Base-by-base conservation (phyloP, 2,113 vertebrate genomes). In the Telmatochromis brachygnathus region DNA sequence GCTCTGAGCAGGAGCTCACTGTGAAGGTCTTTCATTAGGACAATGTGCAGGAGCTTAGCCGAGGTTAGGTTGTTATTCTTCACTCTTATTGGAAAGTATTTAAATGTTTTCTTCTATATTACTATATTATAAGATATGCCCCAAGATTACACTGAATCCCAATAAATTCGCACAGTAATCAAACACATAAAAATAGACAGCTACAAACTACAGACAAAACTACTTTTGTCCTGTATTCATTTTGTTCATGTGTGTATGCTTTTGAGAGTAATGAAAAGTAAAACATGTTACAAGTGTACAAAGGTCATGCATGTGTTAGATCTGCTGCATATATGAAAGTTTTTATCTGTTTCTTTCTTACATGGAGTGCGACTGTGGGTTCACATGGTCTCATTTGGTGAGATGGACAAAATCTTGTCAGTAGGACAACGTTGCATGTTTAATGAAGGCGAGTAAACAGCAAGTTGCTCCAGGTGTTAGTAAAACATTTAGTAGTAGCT, bases 401-500 rank as follows among this genome's bases (percentile, higher is more conserved):
- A 4, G 37, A 26, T 13, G 49, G 49, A 73, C 62, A 82, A 7
- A 26, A 70, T 58, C 11, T 68, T 83, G 81, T 79, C 90, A 86
- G 80, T 56, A n/a, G 88, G 23, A 26, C 65, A 89, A 35, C 39
- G 17, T 42, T 90, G 33, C 84, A 89, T 89, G 62, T 91, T 91
- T 93, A 81, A 88, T 88, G 88, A 89, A 60, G 47, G 86, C 30
- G 35, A 51, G 37, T 83, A 77, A 85, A 79, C 62, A 58, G 84
- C 17, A 4, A n/a, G 73, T 77, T 81, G 33, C 81, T 82, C 80
- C 73, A 86, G 56, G 85, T 89, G 75, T 85, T 62, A 7, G 86
- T 93, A n/a, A 93, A 92, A 93, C 88, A 92, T 94, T 93, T 87
- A 91, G 84, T 73, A 81, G 55, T 39, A 47, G 79, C 81, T 49